Evolutionary conservation across 35 echinoderm and acorn worm species (phyloP).

Genomic region (Lytechinus variegatus): DNA sequence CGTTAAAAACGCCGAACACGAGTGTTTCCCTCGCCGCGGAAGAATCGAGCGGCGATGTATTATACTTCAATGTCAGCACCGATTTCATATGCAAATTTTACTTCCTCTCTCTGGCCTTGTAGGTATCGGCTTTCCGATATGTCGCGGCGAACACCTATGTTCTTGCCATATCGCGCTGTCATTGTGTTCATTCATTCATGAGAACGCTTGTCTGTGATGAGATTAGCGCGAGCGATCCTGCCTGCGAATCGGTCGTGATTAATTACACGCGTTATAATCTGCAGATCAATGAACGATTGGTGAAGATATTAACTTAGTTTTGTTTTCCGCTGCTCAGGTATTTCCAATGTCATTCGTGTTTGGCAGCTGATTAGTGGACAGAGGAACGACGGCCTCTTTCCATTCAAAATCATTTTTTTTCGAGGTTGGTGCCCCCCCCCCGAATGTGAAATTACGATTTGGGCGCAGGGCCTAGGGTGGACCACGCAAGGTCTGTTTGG

Average conservation of each 20-base stretch:
- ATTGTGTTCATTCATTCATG: slow-evolving; percentile 49
- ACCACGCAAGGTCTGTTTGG: no score
- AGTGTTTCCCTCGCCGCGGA: slow-evolving; percentile 49
- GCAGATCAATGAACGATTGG: neutral
- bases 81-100: slow-evolving; percentile 99
- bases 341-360: neutral
- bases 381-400: neutral
- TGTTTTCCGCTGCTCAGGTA: neutral
- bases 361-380: neutral
- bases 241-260: slow-evolving; percentile 19
- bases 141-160: slow-evolving; percentile 43
- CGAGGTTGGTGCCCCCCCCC: no score
- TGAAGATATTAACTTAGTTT: neutral
- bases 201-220: slow-evolving; percentile 32
- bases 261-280: slow-evolving; percentile 13
- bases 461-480: no score
- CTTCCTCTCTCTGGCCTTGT: slow-evolving; percentile 99
- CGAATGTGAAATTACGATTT: no score
- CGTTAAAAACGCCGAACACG: neutral
- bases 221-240: slow-evolving; percentile 31
- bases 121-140: slow-evolving; percentile 95
- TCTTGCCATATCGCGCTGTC: slow-evolving; percentile 21
- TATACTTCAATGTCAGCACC: slow-evolving; percentile 80
- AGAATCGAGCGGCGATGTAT: slow-evolving; percentile 38
- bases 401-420: no score